Evolutionary conservation across 2,797 vertebrate species (phyloP), one percentile per base, ranked within the genome.

Genomic region (Octomys mimax): DNA sequence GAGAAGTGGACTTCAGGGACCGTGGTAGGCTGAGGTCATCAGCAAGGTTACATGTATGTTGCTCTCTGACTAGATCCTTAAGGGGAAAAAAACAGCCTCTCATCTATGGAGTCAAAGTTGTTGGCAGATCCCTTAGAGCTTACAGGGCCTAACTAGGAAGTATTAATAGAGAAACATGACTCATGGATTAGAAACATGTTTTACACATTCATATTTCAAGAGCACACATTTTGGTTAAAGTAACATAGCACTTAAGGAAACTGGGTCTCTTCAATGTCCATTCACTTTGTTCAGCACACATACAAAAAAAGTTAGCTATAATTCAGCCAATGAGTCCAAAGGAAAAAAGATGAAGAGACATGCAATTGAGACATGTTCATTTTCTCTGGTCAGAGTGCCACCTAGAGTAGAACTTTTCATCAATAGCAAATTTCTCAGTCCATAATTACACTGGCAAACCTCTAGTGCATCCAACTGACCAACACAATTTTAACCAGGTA

Each of bases 221-320:
- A 86, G 10, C 33, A 49, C 82, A 6, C 78, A 33, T 88, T 95
- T 91, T 94, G 26, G 18, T 71, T 80, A 57, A 14, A 61, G 7
- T 42, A 21, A 59, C 92, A 22, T 42, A 89, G 39, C 66, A 59
- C 31, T 79, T 94, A 73, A 86, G 87, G 62, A 96, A 97, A 87
- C 13, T 85, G 84, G 21, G 73, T 90, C 21, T 87, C 85, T 80
- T 77, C n/a, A 12, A 11, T 49, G 14, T 77, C 26, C 39, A 13
- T 61, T 59, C 64, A 12, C 64, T 75, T 81, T 82, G 22, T 80
- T 75, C 52, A 66, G 52, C 6, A 49, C 3, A 52, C 18, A 31
- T 16, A 79, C 28, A 39, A 16, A 28, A 14, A 36, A 70, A 70
- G 21, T 57, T 73, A 73, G 42, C 87, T 71, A n/a, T 87, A 87